Evolutionary conservation across 2,113 vertebrate genomes (phyloP).

Genomic region (Pollimyrus isidori): DNA sequence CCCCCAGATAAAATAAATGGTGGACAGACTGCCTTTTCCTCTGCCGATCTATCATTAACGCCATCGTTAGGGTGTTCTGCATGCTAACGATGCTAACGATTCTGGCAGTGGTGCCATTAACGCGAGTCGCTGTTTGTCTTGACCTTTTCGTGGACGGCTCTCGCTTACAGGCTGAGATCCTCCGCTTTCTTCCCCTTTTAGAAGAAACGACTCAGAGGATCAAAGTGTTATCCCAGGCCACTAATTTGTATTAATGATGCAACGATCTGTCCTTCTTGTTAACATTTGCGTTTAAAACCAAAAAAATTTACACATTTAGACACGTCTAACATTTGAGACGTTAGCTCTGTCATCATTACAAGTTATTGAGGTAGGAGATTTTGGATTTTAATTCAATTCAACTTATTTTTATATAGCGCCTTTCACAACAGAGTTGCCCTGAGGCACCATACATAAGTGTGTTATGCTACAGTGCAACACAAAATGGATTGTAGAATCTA

Average conservation of each 20-base stretch:
- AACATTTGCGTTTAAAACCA: not conserved
- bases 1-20: not conserved
- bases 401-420: too few relatives aligned
- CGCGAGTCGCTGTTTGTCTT: not conserved
- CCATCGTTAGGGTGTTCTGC: constrained; percentile 35
- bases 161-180: not conserved
- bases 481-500: not conserved
- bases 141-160: not conserved
- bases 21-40: not conserved
- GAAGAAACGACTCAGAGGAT: not conserved
- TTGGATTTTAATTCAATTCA: not conserved
- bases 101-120: constrained; percentile 47
- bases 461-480: too few relatives aligned
- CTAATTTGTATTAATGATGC: not conserved
- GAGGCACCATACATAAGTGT: too few relatives aligned
- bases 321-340: not conserved
- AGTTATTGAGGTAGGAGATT: not conserved
- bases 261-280: not conserved
- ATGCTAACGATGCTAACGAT: constrained; percentile 46
- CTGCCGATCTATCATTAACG: not conserved
- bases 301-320: not conserved
- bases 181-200: not conserved
- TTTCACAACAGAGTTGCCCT: too few relatives aligned
- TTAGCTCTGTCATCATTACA: not conserved
- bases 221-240: not conserved